Base-by-base conservation (phyloP, 2,888 invertebrate genomes). In the Willowsia nigromaculata region DNA sequence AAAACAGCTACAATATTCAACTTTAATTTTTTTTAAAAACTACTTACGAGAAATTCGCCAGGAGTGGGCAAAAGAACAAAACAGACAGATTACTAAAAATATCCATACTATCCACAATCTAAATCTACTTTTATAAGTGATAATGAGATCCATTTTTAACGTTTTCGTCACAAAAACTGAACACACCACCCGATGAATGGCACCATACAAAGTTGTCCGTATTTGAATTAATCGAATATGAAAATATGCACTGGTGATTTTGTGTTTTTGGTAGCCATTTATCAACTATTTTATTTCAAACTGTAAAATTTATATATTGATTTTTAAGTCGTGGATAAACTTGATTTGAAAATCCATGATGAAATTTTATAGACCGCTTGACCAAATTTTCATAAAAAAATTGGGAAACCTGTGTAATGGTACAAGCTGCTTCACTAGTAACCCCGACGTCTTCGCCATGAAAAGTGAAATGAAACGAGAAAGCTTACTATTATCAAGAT, bases 31-130 rank as follows among this genome's bases (percentile, higher is more conserved):
- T n/a, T n/a, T n/a, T n/a, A n/a, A n/a, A n/a, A n/a, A n/a, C n/a
- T 5, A 30, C 89, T 89, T 78, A 90, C 90, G 82, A 5, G 86
- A 43, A 27, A 90, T 90, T 33, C 85, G 62, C 90, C 90, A 90
- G 0, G 90, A 90, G 5, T 86, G 15, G 7, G 82, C 78, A 11
- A 82, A 50, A 0, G 86, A 68, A 40, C 22, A 47, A 37, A 33
- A 27, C 13, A 86, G 15, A 22, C 1, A 25, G 0, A 86, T 11
- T 5, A 53, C 25, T 18, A 86, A 22, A 43, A 86, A 40, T 78
- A 43, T 18, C 25, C 33, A 43, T 15, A 85, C 22, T 43, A 65
- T 25, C 33, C 80, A 62, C 27, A 83, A n/a, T 40, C 33, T n/a
- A 68, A 47, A 68, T 68, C 18, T 68, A 68, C 47, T 62, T 83